Evolutionary conservation across 2,888 invertebrate genomes (phyloP).

Genomic region (Idaea straminata): DNA sequence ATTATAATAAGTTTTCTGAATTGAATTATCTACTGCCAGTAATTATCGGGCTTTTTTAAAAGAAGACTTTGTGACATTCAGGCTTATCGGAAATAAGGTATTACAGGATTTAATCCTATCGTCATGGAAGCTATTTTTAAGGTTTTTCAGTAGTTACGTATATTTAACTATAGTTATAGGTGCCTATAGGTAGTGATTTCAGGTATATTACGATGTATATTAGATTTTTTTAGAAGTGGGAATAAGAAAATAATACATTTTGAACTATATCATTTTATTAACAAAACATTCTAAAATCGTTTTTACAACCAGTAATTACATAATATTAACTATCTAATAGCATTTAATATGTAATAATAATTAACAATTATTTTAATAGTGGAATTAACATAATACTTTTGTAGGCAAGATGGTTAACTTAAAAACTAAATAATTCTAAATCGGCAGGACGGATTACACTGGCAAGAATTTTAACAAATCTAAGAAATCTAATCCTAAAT

Average conservation of each 20-base stretch:
- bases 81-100: too few relatives aligned
- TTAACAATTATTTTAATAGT: constrained; percentile 27
- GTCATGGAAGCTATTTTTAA: too few relatives aligned
- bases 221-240: too few relatives aligned
- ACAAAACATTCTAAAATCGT: constrained; percentile 28
- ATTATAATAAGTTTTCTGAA: too few relatives aligned
- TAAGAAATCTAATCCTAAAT: constrained; percentile 27
- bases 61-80: too few relatives aligned
- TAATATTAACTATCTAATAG: constrained; percentile 31
- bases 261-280: constrained; percentile 19
- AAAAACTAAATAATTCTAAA: constrained; percentile 34
- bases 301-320: constrained; percentile 23
- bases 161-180: too few relatives aligned
- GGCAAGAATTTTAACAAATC: constrained; percentile 36
- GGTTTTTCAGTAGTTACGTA: too few relatives aligned
- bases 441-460: constrained; percentile 72
- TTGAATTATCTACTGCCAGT: too few relatives aligned
- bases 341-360: constrained; percentile 34
- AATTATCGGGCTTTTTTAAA: too few relatives aligned
- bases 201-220: too few relatives aligned
- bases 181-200: too few relatives aligned
- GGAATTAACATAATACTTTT: constrained; percentile 59
- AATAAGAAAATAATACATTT: constrained; percentile 5
- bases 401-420: constrained; percentile 62
- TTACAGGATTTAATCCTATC: too few relatives aligned